These are phyloP conservation scores for Burhinus bistriatus DNA, from an alignment of 2,113 vertebrate genomes.

Conservation along the genomic window DNA sequence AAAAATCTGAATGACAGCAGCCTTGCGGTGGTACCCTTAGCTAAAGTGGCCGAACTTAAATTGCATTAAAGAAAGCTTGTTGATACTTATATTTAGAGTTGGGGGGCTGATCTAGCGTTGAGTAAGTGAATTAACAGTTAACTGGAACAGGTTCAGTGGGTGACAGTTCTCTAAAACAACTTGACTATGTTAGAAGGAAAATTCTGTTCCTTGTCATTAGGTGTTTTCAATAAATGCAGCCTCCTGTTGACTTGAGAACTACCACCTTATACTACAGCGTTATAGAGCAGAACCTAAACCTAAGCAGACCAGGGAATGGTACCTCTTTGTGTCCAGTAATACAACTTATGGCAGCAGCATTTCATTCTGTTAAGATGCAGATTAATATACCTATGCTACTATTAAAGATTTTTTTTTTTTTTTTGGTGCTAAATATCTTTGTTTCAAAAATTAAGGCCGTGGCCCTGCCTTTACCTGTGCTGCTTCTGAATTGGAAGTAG, in stretches of 20 bases:
- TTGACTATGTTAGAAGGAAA: not conserved
- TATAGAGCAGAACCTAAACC: not conserved
- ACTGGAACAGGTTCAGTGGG: not conserved
- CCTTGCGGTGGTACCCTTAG: slow-evolving; percentile 24
- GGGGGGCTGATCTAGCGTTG: not conserved
- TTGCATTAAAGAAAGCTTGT: slow-evolving; percentile 10
- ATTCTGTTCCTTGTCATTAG: not conserved
- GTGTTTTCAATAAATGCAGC: not conserved
- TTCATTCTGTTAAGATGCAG: not conserved
- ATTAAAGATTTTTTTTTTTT: not conserved
- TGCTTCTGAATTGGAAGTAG: not conserved
- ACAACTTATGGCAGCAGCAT: not conserved
- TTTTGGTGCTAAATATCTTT: not conserved
- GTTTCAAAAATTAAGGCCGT: not conserved
- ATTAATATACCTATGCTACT: not conserved
- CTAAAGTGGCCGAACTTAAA: slow-evolving; percentile 31
- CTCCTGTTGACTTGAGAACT: not conserved
- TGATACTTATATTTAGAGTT: not conserved
- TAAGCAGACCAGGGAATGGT: not conserved
- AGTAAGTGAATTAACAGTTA: not conserved
- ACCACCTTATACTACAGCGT: not conserved
- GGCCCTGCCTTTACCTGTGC: not conserved
- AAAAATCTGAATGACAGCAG: slow-evolving; percentile 45
- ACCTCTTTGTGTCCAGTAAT: not conserved
- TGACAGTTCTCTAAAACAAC: not conserved